A percentile compares a stretch with the other conserved stretches of the same genome.
phyloP scores from a whole-genome alignment of 2,888 invertebrate species.

The Drosophila nr. medialis region DNA sequence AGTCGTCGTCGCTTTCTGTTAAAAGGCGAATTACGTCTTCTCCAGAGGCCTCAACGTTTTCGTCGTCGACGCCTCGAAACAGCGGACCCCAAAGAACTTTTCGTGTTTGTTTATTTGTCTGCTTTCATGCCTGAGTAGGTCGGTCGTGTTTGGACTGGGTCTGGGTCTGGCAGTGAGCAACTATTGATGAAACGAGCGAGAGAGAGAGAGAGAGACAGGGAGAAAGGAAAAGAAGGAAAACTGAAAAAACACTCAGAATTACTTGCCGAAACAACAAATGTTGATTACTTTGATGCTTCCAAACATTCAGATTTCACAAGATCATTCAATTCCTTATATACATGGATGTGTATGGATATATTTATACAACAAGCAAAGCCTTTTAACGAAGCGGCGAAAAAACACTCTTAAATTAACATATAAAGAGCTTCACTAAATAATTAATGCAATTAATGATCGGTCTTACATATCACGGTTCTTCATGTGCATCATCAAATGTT shows the following conservation, averaged over 20 bases:
- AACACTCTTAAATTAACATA: constrained; percentile 19
- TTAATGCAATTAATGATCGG: constrained; percentile 18
- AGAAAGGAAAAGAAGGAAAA: background rate
- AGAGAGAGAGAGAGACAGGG: background rate
- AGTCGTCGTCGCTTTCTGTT: constrained; percentile 50
- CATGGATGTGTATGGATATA: background rate
- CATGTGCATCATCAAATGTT: background rate
- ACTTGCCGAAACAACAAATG: constrained; percentile 21
- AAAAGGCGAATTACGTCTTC: constrained; percentile 49
- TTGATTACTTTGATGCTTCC: constrained; percentile 34
- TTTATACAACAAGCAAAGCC: constrained; percentile 13
- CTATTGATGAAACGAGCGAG: background rate
- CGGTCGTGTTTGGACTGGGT: constrained; percentile 31
- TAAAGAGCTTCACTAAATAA: constrained; percentile 18
- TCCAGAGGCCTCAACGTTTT: constrained; percentile 17
- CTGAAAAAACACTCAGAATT: constrained; percentile 12
- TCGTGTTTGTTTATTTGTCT: constrained; percentile 51
- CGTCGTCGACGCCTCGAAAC: background rate
- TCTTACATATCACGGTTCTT: background rate
- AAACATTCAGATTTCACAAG: constrained; percentile 42
- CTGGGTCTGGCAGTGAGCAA: constrained; percentile 1
- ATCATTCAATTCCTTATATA: constrained; percentile 41
- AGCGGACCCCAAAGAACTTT: constrained; percentile 23
- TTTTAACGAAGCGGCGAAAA: constrained; percentile 19
- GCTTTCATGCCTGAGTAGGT: constrained; percentile 69